These are phyloP conservation scores for Halocaridina rubra DNA, from an alignment of 2,888 invertebrate genomes.

Conservation along the genomic window DNA sequence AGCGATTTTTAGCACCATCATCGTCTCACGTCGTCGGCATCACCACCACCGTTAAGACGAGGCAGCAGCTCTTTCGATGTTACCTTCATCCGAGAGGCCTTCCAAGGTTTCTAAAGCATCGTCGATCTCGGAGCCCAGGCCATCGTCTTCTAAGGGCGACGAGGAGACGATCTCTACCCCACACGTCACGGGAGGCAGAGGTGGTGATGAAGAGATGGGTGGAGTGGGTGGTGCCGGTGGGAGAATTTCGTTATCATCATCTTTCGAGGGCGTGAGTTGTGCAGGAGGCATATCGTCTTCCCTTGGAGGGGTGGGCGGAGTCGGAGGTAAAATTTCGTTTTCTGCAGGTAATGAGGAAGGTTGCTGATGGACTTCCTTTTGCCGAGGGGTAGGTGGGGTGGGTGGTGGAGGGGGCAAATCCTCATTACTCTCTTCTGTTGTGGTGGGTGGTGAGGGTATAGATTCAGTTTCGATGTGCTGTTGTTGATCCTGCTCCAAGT, in stretches of 20 bases:
- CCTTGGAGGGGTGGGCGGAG: constrained; percentile 9
- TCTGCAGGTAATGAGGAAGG: neutral
- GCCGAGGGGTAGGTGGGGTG: neutral
- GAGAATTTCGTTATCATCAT: neutral
- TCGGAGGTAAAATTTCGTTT: constrained; percentile 14
- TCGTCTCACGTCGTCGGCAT: neutral
- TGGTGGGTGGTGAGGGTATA: no score
- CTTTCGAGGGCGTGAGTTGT: neutral
- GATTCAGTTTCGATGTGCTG: no score
- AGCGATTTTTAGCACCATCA: neutral
- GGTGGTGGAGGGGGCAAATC: neutral
- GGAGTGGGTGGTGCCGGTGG: neutral
- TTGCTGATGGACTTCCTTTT: no score
- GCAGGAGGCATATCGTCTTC: constrained; percentile 9
- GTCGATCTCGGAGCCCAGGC: constrained; percentile 31
- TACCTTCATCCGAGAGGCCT: constrained; percentile 47
- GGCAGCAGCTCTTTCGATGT: constrained; percentile 16
- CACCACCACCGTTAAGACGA: constrained; percentile 20
- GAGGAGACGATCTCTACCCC: constrained; percentile 4
- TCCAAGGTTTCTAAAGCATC: constrained; percentile 34
- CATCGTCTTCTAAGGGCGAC: constrained; percentile 14
- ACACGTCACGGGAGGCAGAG: neutral
- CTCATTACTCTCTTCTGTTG: neutral
- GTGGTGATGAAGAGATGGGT: neutral
- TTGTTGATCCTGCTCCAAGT: no score